Evolutionary conservation across 2,797 vertebrate species (phyloP), one percentile per base, ranked within the genome.

Genomic region (Ceryle rudis): DNA sequence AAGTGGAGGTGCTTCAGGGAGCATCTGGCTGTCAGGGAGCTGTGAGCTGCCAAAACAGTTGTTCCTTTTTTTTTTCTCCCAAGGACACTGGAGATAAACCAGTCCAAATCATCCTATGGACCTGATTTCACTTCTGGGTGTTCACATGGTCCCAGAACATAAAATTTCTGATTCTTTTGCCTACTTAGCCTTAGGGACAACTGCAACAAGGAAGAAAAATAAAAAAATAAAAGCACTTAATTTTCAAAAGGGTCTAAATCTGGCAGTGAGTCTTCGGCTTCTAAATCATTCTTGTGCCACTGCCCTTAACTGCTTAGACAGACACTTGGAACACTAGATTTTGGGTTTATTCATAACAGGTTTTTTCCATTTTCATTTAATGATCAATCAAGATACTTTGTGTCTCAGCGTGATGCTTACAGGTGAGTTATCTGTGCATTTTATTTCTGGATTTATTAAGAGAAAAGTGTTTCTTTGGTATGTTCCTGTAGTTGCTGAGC

Each of bases 31-130:
- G 81, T 44, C 52, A 35, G 39, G 17, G 28, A 79, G 8, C 28
- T 65, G 49, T 2, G 18, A 91, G 65, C 65, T 86, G 89, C 82
- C 80, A 83, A 55, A 90, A 75, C 25, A 58, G n/a, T 69, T 79
- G 46, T 58, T 89, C 35, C 26, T 4, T 75, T 79, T 86, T 69
- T 52, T 28, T 17, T 17, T 10, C 65, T 89, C 47, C 44, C 51
- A 84, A 85, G 81, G 57, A 31, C 28, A 4, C 6, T 6, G 7
- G 54, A 65, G 58, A 28, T 4, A 55, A 71, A 52, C 21, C 31
- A 18, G 19, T 41, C 39, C 16, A 65, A 85, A 91, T 21, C 37
- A 49, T 77, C 60, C 51, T 39, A 2, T 33, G 18, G 29, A 54
- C 10, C 44, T 20, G 37, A 14, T 80, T 79, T 82, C 26, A 39